Evolutionary conservation across 2,888 invertebrate genomes (phyloP), one percentile per base, ranked within the genome.

Genomic region (Pomacea canaliculata): DNA sequence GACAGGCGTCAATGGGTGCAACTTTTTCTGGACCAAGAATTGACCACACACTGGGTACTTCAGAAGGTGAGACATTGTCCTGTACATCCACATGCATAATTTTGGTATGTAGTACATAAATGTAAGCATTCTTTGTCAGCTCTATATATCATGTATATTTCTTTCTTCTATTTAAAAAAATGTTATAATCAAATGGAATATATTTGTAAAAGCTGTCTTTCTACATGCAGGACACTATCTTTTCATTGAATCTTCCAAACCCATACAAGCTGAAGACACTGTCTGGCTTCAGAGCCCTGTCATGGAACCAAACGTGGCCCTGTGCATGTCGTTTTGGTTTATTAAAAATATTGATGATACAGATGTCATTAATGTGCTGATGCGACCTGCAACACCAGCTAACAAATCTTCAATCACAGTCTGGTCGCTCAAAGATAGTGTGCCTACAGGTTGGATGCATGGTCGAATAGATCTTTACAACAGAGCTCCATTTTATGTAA

Each of bases 161-260:
- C 37, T 37, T 37, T 37, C 37, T 37, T 37, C 37, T 37, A 37
- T 37, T 37, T 37, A 37, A 3, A 37, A 5, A 37, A 37, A 37
- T 37, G 37, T 5, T 37, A 37, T 37, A 1, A 37, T 37, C 5
- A 37, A 5, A 5, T 37, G 5, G 5, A 37, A 37, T 37, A 37
- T 37, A 37, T 37, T 37, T 37, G 37, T 5, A 37, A 37, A 37
- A 37, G 37, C 37, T 37, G 37, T 37, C 37, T 37, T 37, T 37
- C 37, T 37, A 37, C 37, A 37, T 37, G 10, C 79, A 89, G 89
- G 89, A 70, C 84, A 88, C 68, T 94, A 93, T 83, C 92, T 93
- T 0, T 93, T 91, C 86, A 93, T 93, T 76, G 93, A 93, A 85
- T 92, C 93, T 0, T 91, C 92, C 8, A 92, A 92, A 80, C 93